A percentile compares a stretch with the other conserved stretches of the same genome.
These are phyloP conservation scores for Oncorhynchus tshawytscha DNA, from an alignment of 2,113 vertebrate genomes.

Conservation along the genomic window DNA sequence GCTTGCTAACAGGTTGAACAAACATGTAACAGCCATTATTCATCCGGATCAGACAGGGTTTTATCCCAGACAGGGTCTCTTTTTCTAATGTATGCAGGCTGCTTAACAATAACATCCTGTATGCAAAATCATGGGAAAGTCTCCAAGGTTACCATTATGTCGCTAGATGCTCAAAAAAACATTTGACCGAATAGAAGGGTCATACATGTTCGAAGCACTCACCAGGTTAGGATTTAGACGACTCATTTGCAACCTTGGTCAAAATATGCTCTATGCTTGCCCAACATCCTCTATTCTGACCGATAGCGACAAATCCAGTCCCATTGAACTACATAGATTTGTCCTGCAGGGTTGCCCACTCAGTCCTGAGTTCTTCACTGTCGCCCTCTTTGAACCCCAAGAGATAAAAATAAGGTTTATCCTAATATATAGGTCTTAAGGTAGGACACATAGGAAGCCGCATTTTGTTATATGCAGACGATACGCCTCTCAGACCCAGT, in stretches of 20 bases:
- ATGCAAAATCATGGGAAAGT: background rate
- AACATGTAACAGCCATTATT: background rate
- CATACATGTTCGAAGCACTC: background rate
- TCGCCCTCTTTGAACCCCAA: background rate
- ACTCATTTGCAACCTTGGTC: background rate
- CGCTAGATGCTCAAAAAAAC: background rate
- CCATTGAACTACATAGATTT: background rate
- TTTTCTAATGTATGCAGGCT: background rate
- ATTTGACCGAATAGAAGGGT: background rate
- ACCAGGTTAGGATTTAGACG: background rate
- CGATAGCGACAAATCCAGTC: background rate
- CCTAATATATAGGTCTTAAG: background rate
- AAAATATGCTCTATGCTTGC: background rate
- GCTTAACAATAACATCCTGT: background rate
- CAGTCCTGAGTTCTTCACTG: background rate
- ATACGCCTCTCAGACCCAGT: background rate
- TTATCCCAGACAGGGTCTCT: conserved; percentile 5
- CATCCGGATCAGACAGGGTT: conserved; percentile 11
- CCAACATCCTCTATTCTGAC: conserved; percentile 1
- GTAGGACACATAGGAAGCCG: background rate
- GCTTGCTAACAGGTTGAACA: background rate
- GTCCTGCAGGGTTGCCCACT: background rate
- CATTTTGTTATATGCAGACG: background rate
- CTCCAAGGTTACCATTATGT: background rate
- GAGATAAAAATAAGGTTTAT: background rate